Evolutionary conservation across 2,113 vertebrate genomes (phyloP).

Genomic region (Leucosticte australis): DNA sequence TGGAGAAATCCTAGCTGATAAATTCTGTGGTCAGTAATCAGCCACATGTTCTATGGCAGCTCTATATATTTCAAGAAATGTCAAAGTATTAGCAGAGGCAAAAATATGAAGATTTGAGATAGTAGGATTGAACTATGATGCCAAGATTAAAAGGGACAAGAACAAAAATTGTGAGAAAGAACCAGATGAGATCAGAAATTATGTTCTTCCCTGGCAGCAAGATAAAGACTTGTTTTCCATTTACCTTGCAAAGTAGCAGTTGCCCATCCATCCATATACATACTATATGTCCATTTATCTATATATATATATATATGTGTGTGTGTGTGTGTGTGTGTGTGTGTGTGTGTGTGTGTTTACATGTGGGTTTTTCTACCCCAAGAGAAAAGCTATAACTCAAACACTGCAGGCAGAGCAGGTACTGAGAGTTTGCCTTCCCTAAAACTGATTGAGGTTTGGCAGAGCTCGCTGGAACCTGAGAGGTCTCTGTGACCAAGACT

Average conservation of each 20-base stretch:
- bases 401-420: neutral
- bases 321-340: too few relatives aligned
- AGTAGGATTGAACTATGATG: conserved; percentile 14
- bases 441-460: conserved; percentile 27
- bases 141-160: neutral
- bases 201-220: conserved; percentile 2
- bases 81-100: conserved; percentile 36
- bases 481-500: neutral
- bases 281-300: too few relatives aligned
- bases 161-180: conserved; percentile 33
- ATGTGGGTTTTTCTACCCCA: accelerated
- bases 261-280: neutral
- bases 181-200: neutral
- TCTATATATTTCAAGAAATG: neutral
- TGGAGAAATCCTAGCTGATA: neutral
- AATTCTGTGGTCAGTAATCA: conserved; percentile 13
- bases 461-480: neutral
- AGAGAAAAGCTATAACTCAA: neutral
- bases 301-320: too few relatives aligned
- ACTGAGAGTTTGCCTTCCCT: neutral
- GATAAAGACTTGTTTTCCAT: conserved; percentile 24
- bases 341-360: neutral
- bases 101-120: neutral
- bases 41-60: neutral
- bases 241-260: conserved; percentile 33